These are phyloP conservation scores for Rhagophthalmus giganteus DNA, from an alignment of 2,888 invertebrate genomes.

Conservation along the genomic window DNA sequence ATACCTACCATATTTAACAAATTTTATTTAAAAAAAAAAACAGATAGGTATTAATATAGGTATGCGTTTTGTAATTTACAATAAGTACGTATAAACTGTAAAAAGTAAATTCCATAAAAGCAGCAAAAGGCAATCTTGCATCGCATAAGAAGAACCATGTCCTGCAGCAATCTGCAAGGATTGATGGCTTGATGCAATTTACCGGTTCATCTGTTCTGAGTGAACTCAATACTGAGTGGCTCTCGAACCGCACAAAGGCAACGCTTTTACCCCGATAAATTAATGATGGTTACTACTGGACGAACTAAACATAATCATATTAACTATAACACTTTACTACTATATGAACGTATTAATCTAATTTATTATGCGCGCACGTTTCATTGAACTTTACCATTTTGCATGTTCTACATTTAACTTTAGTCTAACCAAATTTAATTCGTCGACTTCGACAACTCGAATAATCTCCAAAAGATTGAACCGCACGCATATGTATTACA, in stretches of 20 bases:
- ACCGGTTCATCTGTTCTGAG: slow-evolving; percentile 31
- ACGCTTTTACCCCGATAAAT: slow-evolving; percentile 2
- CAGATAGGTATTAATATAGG: too few species aligned
- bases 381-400: too few species aligned
- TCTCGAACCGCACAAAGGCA: slow-evolving; percentile 16
- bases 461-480: too few species aligned
- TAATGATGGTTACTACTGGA: not conserved
- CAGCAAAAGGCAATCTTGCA: slow-evolving; percentile 3
- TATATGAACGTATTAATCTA: not conserved
- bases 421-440: not conserved
- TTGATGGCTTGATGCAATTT: slow-evolving; percentile 36
- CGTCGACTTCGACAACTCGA: not conserved
- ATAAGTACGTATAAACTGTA: too few species aligned
- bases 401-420: too few species aligned
- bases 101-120: too few species aligned
- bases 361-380: too few species aligned
- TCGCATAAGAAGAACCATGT: slow-evolving; percentile 11
- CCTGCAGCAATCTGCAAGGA: slow-evolving; percentile 33
- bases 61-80: too few species aligned
- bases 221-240: slow-evolving; percentile 27
- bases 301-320: not conserved
- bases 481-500: too few species aligned
- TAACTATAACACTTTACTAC: not conserved
- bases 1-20: too few species aligned
- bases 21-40: too few species aligned